Conservation (phyloP, 2,113 vertebrate genomes). For the Coturnix japonica region DNA sequence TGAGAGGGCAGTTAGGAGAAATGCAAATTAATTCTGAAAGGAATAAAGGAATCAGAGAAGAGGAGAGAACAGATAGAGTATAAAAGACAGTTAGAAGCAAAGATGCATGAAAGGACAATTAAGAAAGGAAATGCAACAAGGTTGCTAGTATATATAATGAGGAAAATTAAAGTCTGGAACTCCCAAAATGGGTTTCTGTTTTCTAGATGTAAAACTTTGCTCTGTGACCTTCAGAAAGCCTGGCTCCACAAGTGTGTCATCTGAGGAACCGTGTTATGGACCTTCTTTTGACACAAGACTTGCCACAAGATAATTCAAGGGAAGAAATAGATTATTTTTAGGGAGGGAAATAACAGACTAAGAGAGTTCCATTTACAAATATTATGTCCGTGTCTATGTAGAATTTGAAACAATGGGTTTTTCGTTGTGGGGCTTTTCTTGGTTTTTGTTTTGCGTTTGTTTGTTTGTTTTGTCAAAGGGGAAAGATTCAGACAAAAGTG, state of each 20-base stretch:
- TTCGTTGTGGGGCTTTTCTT: too few species aligned
- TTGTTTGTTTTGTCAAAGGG: background rate
- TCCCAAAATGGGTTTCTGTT: background rate
- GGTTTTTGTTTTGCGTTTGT: too few species aligned
- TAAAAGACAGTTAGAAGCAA: background rate
- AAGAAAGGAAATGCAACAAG: background rate
- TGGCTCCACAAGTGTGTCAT: background rate
- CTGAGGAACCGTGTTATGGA: background rate
- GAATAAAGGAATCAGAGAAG: background rate
- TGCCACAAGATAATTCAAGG: background rate
- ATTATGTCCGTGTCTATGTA: background rate
- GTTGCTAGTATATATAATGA: background rate
- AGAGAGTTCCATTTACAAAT: background rate
- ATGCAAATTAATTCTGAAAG: background rate
- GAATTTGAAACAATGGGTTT: background rate
- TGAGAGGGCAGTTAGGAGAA: background rate
- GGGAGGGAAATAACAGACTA: background rate
- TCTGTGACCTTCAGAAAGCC: background rate
- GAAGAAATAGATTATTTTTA: background rate
- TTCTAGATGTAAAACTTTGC: background rate
- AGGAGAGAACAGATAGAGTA: background rate
- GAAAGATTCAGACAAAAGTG: background rate
- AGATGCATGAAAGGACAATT: background rate
- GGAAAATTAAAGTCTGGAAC: background rate
- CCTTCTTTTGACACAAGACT: too few species aligned